Evolutionary conservation across 1,140 invertebrate species (phyloP).

Genomic region (Ceratosolen fusciceps): DNA sequence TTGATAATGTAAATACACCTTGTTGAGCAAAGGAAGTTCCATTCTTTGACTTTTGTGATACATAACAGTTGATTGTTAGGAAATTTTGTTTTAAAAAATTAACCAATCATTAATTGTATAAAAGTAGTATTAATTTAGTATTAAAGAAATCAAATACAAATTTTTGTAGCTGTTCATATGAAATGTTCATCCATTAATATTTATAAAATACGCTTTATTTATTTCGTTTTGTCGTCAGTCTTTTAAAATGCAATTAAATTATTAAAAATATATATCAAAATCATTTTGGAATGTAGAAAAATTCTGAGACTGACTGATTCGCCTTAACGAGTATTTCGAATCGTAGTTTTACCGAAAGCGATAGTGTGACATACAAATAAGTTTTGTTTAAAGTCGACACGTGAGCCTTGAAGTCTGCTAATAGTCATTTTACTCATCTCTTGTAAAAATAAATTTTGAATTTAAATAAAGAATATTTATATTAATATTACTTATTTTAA

Average conservation of each 20-base stretch:
- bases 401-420: background rate
- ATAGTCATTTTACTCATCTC: background rate
- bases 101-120: slow-evolving; percentile 33
- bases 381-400: background rate
- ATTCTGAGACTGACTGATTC: slow-evolving; percentile 64
- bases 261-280: slow-evolving; percentile 17
- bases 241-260: slow-evolving; percentile 14
- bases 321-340: slow-evolving; percentile 54
- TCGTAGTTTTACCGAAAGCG: slow-evolving; percentile 22
- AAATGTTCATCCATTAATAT: slow-evolving; percentile 13
- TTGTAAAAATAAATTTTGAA: slow-evolving; percentile 16
- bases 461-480: slow-evolving; percentile 4
- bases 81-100: slow-evolving; percentile 42
- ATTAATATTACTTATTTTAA: slow-evolving; percentile 21
- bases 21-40: slow-evolving; percentile 12
- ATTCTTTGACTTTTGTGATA: slow-evolving; percentile 47
- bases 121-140: background rate
- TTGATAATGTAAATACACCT: slow-evolving; percentile 35
- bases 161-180: background rate
- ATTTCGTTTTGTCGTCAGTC: slow-evolving; percentile 40
- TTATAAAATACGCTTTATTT: slow-evolving; percentile 25
- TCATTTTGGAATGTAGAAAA: slow-evolving; percentile 40
- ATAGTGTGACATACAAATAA: slow-evolving; percentile 28
- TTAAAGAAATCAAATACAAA: slow-evolving; percentile 28
- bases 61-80: slow-evolving; percentile 39